Evolutionary conservation across 1,140 invertebrate species (phyloP), one percentile per base, ranked within the genome.

Genomic region (Andrena cerasifolii): DNA sequence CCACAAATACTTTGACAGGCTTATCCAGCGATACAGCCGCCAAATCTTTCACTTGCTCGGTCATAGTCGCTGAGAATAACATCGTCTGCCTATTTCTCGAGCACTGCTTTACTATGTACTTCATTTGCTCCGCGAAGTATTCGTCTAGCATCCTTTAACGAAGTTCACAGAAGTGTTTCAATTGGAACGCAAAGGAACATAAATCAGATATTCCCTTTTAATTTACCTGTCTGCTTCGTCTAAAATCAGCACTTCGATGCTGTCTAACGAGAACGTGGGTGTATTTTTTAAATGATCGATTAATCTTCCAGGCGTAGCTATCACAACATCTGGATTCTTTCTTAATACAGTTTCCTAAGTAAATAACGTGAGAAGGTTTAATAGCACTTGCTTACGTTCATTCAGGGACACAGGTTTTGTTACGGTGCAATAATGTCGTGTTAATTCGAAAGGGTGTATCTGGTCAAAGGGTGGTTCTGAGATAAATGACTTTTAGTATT

Each of bases 31-130:
- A 99, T 0, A 99, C 96, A 2, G 97, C 94, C 0, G 97, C 98
- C 54, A 99, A 93, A 93, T 99, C 98, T 92, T 98, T 96, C 0
- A 99, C 98, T 92, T 98, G 95, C 61, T 99, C 98, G 4, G 98
- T 99, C 98, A 99, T 99, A 2, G 99, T 99, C 16, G 99, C 99
- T 2, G 99, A 99, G 92, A 99, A 99, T 24, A 99, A 92, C 94
- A 99, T 97, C 0, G 98, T 99, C 92, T 99, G 98, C n/a, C 98
- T 94, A n/a, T 96, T 98, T 51, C 95, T 94, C 3, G 97, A 95
- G 92, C 99, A 99, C 80, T 98, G 96, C 43, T 95, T 95, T 45
- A 98, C 95, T 85, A 99, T 97, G 92, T 99, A 98, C 88, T 99
- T 99, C 97, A 99, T 98, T 92, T 99, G 99, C 83, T 99, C 98